A percentile compares a stretch with the other conserved stretches of the same genome.
Conservation (phyloP, 2,113 vertebrate genomes). For the Prolemur simus region DNA sequence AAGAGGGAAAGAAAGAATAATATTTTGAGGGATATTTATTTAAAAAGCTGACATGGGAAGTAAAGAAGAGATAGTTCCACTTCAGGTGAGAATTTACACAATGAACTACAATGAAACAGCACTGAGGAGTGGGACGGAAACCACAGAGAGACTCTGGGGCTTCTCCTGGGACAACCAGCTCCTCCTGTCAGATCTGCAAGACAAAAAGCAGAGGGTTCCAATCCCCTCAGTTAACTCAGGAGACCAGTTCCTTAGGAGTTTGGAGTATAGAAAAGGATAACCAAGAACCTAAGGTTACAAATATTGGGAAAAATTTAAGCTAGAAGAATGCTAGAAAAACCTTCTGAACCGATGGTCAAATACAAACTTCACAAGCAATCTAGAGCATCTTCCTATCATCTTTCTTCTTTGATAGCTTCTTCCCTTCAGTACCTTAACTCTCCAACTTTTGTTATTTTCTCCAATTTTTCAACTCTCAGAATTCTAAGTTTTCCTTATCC, state of each 20-base stretch:
- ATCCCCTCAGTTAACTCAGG: background rate
- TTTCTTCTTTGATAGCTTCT: background rate
- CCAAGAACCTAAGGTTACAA: background rate
- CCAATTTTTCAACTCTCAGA: background rate
- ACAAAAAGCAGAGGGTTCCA: background rate
- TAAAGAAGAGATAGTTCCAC: background rate
- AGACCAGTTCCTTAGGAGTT: background rate
- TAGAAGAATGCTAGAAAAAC: background rate
- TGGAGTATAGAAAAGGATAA: background rate
- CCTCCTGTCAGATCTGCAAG: background rate
- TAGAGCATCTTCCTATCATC: no score
- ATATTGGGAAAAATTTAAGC: background rate
- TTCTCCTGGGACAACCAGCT: background rate
- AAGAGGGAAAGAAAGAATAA: background rate
- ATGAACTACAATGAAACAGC: background rate
- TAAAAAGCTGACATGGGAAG: background rate
- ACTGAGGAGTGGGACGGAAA: background rate
- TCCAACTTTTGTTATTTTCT: background rate
- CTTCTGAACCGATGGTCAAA: background rate
- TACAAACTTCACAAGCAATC: background rate
- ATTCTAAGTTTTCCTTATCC: background rate
- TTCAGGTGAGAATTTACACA: background rate
- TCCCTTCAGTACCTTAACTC: background rate
- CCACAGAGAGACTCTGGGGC: background rate
- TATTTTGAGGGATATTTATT: background rate